Conservation (phyloP, 2,797 vertebrate species). For the Anisognathus igniventris region DNA sequence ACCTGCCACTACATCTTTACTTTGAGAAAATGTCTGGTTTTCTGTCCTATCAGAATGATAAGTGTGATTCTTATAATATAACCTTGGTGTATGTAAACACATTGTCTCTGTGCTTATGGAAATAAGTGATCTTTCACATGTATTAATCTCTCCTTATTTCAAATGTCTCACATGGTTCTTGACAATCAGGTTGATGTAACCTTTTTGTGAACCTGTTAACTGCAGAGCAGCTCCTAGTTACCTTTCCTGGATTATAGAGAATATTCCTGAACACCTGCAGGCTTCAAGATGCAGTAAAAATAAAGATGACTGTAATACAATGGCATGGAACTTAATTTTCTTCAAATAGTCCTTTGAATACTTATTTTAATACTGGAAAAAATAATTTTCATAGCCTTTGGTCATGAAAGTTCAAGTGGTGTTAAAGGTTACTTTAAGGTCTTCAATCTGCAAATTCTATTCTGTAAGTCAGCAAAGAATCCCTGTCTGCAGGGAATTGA, state of each 20-base stretch:
- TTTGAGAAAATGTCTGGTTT: neutral
- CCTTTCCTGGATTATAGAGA: neutral
- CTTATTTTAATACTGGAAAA: neutral
- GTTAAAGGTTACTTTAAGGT: constrained; percentile 29
- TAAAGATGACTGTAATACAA: neutral
- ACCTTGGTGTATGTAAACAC: neutral
- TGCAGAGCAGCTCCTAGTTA: neutral
- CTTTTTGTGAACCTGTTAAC: constrained; percentile 30
- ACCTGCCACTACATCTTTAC: neutral
- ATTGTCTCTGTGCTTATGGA: neutral
- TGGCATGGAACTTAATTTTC: constrained; percentile 10
- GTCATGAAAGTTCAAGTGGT: neutral
- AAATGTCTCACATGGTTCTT: neutral
- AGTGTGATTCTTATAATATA: neutral
- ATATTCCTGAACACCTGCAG: neutral
- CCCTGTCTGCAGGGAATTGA: neutral
- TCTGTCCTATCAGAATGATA: neutral
- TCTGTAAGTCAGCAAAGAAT: neutral
- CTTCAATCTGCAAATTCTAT: neutral
- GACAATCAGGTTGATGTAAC: neutral
- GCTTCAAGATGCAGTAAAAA: constrained; percentile 13
- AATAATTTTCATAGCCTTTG: neutral
- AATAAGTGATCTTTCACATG: neutral
- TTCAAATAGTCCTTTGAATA: neutral
- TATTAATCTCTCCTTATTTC: constrained; percentile 25